Evolutionary conservation across 2,113 vertebrate genomes (phyloP), one percentile per base, ranked within the genome.

Genomic region (Pedionomus torquatus): DNA sequence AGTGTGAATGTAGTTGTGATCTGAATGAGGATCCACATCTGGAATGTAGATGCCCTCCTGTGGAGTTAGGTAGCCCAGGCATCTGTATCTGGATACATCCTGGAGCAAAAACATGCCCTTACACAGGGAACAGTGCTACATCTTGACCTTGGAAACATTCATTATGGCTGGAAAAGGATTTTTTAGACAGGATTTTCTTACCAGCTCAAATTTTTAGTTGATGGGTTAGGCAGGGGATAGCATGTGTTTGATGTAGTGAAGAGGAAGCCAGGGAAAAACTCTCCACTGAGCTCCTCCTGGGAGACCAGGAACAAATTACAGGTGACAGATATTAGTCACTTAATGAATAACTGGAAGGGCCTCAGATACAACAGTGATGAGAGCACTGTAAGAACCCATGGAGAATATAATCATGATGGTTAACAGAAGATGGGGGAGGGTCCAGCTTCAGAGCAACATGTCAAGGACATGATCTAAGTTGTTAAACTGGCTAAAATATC

Each of bases 31-130:
- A 95, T 91, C 61, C 65, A 87, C 94, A 96, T 96, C 95, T 96
- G 94, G 95, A 95, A 89, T 65, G 52, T 95, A 76, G 84, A 95
- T 89, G 87, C 64, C 80, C 93, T 94, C 94, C 95, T 96, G 94
- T 77, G 65, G 95, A 92, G 94, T 82, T 93, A 92, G 69, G 77
- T 94, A 95, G 93, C 43, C 26, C 63, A 90, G 69, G 94, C 94
- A 96, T 96, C 91, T 96, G 94, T 86, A 94, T 87, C 77, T 95
- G 74, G 57, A 89, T 84, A 96, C 44, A 89, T 89, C 70, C 70
- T 64, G 31, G 65, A 87, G 57, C 37, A 95, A 89, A 91, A 93
- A 7, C 84, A 84, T 86, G 78, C 18, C 11, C 70, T 87, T 89
- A 96, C 55, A 63, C 0, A 68, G 83, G 65, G 71, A 90, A 89